Conservation (phyloP, 2,797 vertebrate species). For the Phyllotis vaccarum region DNA sequence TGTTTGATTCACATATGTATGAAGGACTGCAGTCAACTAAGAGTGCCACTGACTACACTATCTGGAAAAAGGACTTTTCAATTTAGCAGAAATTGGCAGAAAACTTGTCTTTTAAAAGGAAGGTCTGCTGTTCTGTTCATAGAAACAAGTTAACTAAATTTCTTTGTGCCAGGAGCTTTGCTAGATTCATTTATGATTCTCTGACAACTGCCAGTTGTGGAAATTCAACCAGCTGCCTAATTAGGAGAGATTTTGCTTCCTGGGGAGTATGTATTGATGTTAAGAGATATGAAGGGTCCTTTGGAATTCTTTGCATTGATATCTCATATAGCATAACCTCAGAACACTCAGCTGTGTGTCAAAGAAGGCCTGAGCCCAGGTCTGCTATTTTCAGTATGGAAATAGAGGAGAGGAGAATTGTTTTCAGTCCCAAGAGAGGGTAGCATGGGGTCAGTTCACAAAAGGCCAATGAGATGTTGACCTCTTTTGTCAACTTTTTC, state of each 20-base stretch:
- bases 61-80: conserved; percentile 44
- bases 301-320: conserved; percentile 4
- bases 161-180: conserved; percentile 9
- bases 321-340: not conserved
- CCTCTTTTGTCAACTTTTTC: conserved; percentile 72
- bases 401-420: not conserved
- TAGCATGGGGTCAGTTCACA: conserved; percentile 53
- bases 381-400: conserved; percentile 56
- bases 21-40: conserved; percentile 52
- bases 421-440: conserved; percentile 14
- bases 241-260: conserved; percentile 50
- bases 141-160: conserved; percentile 71
- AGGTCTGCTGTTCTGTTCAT: conserved; percentile 54
- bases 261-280: not conserved
- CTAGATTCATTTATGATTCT: conserved; percentile 30
- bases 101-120: conserved; percentile 51
- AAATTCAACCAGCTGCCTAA: conserved; percentile 51
- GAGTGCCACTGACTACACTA: conserved; percentile 11
- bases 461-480: conserved; percentile 68
- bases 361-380: not conserved
- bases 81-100: conserved; percentile 62
- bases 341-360: not conserved
- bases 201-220: conserved; percentile 43
- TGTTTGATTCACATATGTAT: conserved; percentile 41
- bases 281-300: not conserved